phyloP scores from a whole-genome alignment of 2,888 invertebrate species.

The Rhogogaster chlorosoma region DNA sequence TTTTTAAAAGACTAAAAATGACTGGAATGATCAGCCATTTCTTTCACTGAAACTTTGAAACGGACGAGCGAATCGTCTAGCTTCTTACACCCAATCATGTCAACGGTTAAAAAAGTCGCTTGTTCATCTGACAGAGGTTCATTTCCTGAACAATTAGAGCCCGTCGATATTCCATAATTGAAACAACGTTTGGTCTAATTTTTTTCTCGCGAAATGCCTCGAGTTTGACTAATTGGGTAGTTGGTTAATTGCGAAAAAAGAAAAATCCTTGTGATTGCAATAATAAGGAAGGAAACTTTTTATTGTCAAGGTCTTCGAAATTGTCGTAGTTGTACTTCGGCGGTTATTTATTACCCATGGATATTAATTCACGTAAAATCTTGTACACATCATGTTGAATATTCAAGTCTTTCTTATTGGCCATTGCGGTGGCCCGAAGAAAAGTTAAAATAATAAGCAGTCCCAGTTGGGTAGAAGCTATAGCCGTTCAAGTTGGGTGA shows the following conservation, averaged over 20 bases:
- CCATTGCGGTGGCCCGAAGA: background rate
- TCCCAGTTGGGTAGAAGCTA: background rate
- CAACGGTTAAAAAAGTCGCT: background rate
- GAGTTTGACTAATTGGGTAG: background rate
- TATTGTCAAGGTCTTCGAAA: background rate
- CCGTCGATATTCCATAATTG: background rate
- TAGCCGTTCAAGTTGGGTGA: constrained; percentile 34
- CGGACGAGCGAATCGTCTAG: no score
- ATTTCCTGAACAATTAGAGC: background rate
- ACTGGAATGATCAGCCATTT: no score
- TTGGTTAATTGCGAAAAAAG: background rate
- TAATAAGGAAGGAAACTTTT: background rate
- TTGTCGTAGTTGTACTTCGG: background rate
- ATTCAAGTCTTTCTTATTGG: background rate
- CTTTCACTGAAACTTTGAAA: no score
- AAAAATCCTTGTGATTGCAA: background rate
- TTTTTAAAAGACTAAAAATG: no score
- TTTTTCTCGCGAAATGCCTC: background rate
- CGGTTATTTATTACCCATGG: background rate
- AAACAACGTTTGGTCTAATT: background rate
- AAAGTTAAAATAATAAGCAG: constrained; percentile 12
- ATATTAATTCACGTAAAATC: background rate
- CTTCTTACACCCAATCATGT: no score
- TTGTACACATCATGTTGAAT: background rate
- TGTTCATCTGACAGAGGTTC: background rate